Percentiles rank a stretch among this genome's conserved stretches.
These are phyloP conservation scores for Penaeus chinensis DNA, from an alignment of 1,140 invertebrate species.

Conservation along the genomic window DNA sequence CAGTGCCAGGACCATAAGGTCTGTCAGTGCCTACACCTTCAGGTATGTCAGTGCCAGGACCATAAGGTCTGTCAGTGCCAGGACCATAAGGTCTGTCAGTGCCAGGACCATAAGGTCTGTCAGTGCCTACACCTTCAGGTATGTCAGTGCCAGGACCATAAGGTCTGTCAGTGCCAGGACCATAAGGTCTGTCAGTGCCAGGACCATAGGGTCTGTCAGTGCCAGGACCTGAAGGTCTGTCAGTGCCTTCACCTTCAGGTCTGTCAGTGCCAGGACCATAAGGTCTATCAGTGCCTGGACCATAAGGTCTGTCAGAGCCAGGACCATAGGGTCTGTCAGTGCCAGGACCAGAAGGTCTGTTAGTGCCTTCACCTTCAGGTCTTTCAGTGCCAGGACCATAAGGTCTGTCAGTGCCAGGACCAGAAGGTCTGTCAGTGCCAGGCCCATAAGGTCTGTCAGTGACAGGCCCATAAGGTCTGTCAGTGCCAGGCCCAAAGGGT, in stretches of 20 bases:
- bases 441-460: not conserved
- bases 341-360: no score
- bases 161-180: conserved; percentile 25
- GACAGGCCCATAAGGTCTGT: not conserved
- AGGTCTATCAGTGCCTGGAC: conserved; percentile 28
- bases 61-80: conserved; percentile 4
- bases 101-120: conserved; percentile 5
- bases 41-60: conserved; percentile 11
- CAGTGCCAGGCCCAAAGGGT: conserved; percentile 7
- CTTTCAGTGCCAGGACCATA: no score
- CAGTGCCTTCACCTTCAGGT: not conserved
- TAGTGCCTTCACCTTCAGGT: no score
- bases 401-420: no score
- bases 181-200: conserved; percentile 18
- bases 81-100: conserved; percentile 14
- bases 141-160: not conserved
- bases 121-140: not conserved
- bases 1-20: conserved; percentile 8
- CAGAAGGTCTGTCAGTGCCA: not conserved
- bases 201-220: conserved; percentile 17
- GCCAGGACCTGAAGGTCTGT: not conserved
- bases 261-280: conserved; percentile 10
- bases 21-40: not conserved
- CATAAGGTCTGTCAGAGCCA: no score
- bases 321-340: no score